Base-by-base conservation (phyloP, 64 coral and sea anemone genomes). In the Montipora capricornis region DNA sequence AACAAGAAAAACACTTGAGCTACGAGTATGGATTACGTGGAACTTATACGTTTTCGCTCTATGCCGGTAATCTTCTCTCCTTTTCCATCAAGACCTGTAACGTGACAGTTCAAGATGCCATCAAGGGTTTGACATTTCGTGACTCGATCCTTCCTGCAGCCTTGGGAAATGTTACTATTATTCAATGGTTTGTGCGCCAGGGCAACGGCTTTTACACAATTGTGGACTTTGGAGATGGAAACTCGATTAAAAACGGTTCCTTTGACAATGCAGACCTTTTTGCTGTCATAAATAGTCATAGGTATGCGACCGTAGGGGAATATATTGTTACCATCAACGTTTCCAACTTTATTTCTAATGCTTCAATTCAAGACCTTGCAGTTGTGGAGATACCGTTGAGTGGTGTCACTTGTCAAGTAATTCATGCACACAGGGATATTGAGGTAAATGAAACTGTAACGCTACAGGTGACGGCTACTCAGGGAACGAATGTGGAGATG, bases 391-490 rank as follows among this genome's bases (percentile, higher is more conserved):
- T 80, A 76, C 74, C 81, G 7, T 60, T 98, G 9, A 51, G 64
- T 6, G 84, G 52, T 24, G 76, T 95, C 64, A 81, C 13, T 26
- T 78, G 89, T 57, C 20, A 59, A 19, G 96, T 98, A 3, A 83
- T 80, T 14, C 96, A 98, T 64, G 16, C 37, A 7, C 87, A 89
- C 8, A 89, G 91, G 78, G 93, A 98, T 62, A 98, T 98, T 58
- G 97, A 98, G 89, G 97, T 96, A 14, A 94, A 98, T 79, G 97
- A 98, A 44, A 94, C 88, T 4, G 92, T 98, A 8, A 91, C 67
- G 3, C 16, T 98, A 44, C 44, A 80, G 19, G 10, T 91, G 47
- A 83, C 78, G 1, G 80, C 93, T 5, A 4, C 19, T 7, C 83
- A 94, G 67, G 97, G 97, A 12, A 98, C 94, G 20, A 94, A 87